Evolutionary conservation across 2,888 invertebrate genomes (phyloP).

Genomic region (Lithophane socia): DNA sequence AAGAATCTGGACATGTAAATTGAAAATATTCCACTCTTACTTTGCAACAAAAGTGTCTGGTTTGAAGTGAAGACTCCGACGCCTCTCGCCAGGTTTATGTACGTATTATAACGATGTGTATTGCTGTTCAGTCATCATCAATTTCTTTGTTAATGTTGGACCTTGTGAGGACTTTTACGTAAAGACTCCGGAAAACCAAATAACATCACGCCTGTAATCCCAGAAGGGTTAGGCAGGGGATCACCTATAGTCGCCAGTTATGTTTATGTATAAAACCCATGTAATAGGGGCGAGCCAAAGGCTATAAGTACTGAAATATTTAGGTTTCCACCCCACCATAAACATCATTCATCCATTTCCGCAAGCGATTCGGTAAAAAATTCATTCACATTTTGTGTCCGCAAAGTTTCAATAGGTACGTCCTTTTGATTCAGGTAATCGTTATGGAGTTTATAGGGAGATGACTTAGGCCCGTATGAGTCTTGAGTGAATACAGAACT

Average conservation of each 20-base stretch:
- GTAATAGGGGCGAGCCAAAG: no score
- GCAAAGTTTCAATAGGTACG: background rate
- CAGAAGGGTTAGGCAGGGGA: no score
- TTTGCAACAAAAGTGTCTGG: background rate
- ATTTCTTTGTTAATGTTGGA: background rate
- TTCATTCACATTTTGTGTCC: background rate
- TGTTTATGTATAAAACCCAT: no score
- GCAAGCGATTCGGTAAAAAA: background rate
- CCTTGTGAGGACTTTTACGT: background rate
- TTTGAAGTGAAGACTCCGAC: background rate
- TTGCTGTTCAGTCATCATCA: background rate
- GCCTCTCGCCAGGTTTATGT: background rate
- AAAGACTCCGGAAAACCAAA: background rate
- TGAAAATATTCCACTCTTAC: background rate
- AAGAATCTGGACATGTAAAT: background rate
- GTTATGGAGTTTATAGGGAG: background rate
- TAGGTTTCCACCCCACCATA: background rate
- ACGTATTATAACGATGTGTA: background rate
- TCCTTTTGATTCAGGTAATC: background rate
- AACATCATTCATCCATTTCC: background rate
- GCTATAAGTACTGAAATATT: background rate
- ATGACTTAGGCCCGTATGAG: background rate
- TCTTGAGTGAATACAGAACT: no score
- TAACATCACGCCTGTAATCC: no score
- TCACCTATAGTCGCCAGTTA: no score